These are phyloP conservation scores for Pontoporia blainvillei DNA, from an alignment of 2,113 vertebrate genomes.

Conservation along the genomic window DNA sequence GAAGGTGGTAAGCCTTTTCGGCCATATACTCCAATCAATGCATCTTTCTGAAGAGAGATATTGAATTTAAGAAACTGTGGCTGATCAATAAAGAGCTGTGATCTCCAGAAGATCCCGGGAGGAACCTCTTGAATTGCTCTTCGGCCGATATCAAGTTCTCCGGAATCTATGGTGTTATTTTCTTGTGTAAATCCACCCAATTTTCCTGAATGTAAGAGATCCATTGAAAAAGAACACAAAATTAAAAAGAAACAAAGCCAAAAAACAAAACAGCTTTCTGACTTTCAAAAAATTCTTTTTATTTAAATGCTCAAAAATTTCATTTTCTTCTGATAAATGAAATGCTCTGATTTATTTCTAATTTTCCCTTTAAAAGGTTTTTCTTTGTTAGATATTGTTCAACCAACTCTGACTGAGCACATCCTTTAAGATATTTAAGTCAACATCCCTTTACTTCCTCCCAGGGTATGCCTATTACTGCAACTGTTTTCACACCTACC, in stretches of 20 bases:
- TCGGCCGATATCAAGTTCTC: conserved; percentile 94
- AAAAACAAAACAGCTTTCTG: neutral
- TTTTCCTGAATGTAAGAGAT: conserved; percentile 84
- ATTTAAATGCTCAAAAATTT: conserved; percentile 33
- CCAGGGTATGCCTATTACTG: neutral
- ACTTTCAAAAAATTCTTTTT: conserved; percentile 25
- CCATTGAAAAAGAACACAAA: neutral
- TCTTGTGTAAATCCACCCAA: conserved; percentile 87
- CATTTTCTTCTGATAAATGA: conserved; percentile 34
- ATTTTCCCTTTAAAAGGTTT: conserved; percentile 17
- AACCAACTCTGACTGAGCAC: neutral
- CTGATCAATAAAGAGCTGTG: conserved; percentile 92
- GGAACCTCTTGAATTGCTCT: conserved; percentile 90
- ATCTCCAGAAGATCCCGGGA: conserved; percentile 97
- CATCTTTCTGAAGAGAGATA: conserved; percentile 99
- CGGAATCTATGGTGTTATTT: conserved; percentile 95
- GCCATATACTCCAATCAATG: conserved; percentile 96
- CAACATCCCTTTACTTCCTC: conserved; percentile 51
- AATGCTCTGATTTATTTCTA: conserved; percentile 13
- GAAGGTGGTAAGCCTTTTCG: conserved; percentile 96
- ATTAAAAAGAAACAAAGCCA: neutral
- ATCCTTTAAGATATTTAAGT: neutral
- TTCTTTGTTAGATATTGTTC: neutral
- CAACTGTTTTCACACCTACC: conserved; percentile 43
- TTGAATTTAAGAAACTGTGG: conserved; percentile 98